Evolutionary conservation across 1,140 invertebrate genomes (phyloP).

Genomic region (Drosophila trapezifrons): DNA sequence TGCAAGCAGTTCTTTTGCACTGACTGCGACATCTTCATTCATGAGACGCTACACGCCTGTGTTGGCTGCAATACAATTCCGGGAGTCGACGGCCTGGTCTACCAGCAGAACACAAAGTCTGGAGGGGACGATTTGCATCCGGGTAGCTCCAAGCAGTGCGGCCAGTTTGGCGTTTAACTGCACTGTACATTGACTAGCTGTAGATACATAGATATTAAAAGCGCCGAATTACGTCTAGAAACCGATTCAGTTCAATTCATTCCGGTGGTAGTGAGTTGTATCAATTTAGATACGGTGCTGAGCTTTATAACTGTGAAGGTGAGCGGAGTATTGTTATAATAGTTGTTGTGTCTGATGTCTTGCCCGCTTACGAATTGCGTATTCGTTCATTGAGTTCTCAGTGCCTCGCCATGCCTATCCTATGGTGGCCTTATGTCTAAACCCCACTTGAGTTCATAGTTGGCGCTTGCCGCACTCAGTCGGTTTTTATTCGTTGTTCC

Average conservation of each 20-base stretch:
- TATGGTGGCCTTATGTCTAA: conserved; percentile 52
- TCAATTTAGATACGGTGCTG: conserved; percentile 32
- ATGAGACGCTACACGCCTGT: conserved; percentile 96
- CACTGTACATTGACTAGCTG: conserved; percentile 6
- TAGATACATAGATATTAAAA: conserved; percentile 17
- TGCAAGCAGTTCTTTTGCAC: conserved; percentile 94
- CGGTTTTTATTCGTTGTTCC: conserved; percentile 21
- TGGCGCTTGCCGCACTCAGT: conserved; percentile 54
- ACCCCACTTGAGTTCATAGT: conserved; percentile 55
- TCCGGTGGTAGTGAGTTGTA: conserved; percentile 12
- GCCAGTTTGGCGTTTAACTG: conserved; percentile 44
- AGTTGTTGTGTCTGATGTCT: conserved; percentile 33
- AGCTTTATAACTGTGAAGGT: conserved; percentile 21
- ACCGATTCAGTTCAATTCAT: conserved; percentile 29
- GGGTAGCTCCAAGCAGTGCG: conserved; percentile 54
- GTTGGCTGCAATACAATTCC: conserved; percentile 92
- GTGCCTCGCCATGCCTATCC: conserved; percentile 12
- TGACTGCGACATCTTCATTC: conserved; percentile 97
- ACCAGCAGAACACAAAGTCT: conserved; percentile 59
- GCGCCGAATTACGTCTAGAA: conserved; percentile 9
- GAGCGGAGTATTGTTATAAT: conserved; percentile 24
- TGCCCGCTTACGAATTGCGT: conserved; percentile 7
- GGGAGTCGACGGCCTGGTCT: conserved; percentile 64
- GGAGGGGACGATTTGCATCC: conserved; percentile 11
- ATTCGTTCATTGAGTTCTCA: conserved; percentile 12